Conservation (phyloP, 2,797 vertebrate species). For the Typhlichthys subterraneus region DNA sequence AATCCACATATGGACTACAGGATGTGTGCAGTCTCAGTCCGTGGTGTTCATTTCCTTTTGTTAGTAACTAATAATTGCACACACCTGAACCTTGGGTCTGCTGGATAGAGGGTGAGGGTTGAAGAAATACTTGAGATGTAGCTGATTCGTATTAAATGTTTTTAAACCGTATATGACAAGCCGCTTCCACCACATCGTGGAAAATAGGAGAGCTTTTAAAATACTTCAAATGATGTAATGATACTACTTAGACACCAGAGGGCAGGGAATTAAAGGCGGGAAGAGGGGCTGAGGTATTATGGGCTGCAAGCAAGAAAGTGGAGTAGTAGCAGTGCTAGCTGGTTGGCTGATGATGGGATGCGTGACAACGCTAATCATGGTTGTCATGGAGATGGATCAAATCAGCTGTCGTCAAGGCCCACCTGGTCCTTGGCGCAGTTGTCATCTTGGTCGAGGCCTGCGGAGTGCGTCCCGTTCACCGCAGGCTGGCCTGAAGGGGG, state of each 20-base stretch:
- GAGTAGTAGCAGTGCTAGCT: constrained; percentile 56
- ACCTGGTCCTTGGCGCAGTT: constrained; percentile 87
- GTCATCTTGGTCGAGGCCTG: constrained; percentile 81
- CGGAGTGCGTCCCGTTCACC: constrained; percentile 78
- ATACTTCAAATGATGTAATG: constrained; percentile 27
- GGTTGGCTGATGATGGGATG: constrained; percentile 53
- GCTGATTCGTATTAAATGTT: constrained; percentile 34
- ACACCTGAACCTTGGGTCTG: constrained; percentile 24
- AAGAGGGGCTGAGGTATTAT: constrained; percentile 62
- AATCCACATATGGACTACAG: constrained; percentile 7
- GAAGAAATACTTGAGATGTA: constrained; percentile 41
- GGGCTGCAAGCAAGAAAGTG: constrained; percentile 73
- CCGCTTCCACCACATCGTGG: too few species aligned
- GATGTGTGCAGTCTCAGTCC: constrained; percentile 23
- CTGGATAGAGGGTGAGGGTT: constrained; percentile 23
- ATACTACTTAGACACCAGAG: too few species aligned
- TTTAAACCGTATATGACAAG: constrained; percentile 19
- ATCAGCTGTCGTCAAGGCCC: constrained; percentile 72
- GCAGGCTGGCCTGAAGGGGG: constrained; percentile 39
- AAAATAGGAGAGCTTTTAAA: constrained; percentile 15
- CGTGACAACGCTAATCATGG: constrained; percentile 21
- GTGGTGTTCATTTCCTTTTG: constrained; percentile 37
- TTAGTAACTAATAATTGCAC: constrained; percentile 52
- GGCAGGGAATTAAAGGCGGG: constrained; percentile 13
- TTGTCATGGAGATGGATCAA: constrained; percentile 63